phyloP scores from a whole-genome alignment of 1,140 invertebrate species.

The Ruditapes philippinarum region DNA sequence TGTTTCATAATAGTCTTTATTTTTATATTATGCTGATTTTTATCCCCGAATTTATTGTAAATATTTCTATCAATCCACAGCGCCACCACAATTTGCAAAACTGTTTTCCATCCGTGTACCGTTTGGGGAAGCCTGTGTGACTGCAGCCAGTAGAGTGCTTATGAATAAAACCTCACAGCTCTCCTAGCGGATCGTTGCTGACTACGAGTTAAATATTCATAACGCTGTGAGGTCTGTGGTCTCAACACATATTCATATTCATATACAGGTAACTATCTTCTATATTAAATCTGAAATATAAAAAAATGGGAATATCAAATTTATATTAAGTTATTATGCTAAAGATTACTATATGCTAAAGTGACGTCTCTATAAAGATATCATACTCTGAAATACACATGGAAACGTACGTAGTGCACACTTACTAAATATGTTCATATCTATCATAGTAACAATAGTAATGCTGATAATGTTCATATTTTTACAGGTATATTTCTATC shows the following conservation, averaged over 20 bases:
- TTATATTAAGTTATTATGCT: conserved; percentile 26
- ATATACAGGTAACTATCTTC: conserved; percentile 31
- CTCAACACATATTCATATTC: conserved; percentile 7
- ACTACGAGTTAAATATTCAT: conserved; percentile 19
- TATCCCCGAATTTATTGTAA: conserved; percentile 24
- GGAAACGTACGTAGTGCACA: conserved; percentile 19
- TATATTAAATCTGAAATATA: conserved; percentile 22
- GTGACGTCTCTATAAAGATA: neutral
- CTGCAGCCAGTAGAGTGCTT: conserved; percentile 13
- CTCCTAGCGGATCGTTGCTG: conserved; percentile 18
- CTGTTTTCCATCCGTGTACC: conserved; percentile 39
- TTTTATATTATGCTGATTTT: neutral
- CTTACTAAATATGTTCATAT: conserved; percentile 8
- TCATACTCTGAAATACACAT: conserved; percentile 31
- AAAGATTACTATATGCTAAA: neutral
- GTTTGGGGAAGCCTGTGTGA: conserved; percentile 33
- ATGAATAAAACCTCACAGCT: conserved; percentile 11
- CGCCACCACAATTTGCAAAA: conserved; percentile 21
- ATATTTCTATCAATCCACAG: conserved; percentile 19
- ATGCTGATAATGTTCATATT: conserved; percentile 7
- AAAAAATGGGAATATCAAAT: conserved; percentile 12
- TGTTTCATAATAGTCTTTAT: neutral
- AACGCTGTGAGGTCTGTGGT: conserved; percentile 25
- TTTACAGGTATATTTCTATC: conserved; percentile 51
- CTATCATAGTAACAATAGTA: conserved; percentile 20